These are phyloP conservation scores for Xylocopa sonorina DNA, from an alignment of 1,140 invertebrate species.

Conservation along the genomic window DNA sequence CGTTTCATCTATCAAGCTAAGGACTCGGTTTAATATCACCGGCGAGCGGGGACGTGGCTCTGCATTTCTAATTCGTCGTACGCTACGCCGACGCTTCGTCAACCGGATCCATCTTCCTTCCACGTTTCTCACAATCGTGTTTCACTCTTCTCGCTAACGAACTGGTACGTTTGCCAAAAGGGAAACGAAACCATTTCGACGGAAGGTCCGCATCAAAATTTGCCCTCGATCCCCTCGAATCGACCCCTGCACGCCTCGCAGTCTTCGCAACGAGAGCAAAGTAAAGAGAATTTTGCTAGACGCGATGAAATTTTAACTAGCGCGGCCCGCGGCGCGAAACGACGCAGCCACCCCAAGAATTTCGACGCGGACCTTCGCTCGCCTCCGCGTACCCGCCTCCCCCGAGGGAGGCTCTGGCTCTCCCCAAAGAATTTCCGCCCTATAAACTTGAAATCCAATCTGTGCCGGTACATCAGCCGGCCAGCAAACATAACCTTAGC, in stretches of 20 bases:
- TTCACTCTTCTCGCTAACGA: too few relatives aligned
- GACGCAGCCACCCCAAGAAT: constrained; percentile 27
- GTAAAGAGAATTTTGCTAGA: constrained; percentile 34
- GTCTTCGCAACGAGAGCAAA: not conserved
- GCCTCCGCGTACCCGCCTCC: constrained; percentile 19
- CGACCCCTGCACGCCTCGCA: too few relatives aligned
- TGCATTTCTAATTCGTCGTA: constrained; percentile 68
- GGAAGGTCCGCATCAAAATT: too few relatives aligned
- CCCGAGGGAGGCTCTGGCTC: constrained; percentile 47
- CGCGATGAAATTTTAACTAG: constrained; percentile 48
- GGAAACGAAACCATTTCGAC: too few relatives aligned
- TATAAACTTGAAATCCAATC: constrained; percentile 82
- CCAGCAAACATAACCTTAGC: constrained; percentile 75
- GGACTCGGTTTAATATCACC: constrained; percentile 67
- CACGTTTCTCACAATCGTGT: too few relatives aligned
- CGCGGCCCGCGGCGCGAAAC: not conserved
- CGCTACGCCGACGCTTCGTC: constrained; percentile 35
- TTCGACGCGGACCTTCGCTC: constrained; percentile 20
- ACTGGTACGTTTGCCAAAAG: too few relatives aligned
- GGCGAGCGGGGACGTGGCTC: constrained; percentile 65
- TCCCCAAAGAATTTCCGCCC: constrained; percentile 78
- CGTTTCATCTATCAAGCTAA: constrained; percentile 70
- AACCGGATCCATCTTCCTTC: not conserved
- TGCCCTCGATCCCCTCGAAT: too few relatives aligned
- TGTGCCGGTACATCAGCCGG: constrained; percentile 77